Evolutionary conservation across 2,888 invertebrate species (phyloP).

Genomic region (Ommatoiulus sabulosus): DNA sequence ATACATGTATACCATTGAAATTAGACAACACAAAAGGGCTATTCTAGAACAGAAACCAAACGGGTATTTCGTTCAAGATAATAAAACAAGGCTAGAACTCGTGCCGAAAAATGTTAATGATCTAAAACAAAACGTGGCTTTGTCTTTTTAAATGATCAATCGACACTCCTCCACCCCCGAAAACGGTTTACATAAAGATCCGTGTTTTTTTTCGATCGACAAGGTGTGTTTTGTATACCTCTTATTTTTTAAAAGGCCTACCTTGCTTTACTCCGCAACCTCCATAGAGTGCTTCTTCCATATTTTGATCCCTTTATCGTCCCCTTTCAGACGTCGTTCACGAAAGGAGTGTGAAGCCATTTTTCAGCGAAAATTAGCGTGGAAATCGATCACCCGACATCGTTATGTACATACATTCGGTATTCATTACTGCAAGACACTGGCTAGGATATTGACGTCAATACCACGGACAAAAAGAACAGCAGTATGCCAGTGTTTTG

Average conservation of each 20-base stretch:
- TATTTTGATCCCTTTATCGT: slow-evolving; percentile 7
- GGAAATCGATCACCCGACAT: no score
- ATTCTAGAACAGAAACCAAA: background rate
- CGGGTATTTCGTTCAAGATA: background rate
- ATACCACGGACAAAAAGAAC: background rate
- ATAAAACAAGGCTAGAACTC: background rate
- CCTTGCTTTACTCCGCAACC: background rate
- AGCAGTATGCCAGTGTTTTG: background rate
- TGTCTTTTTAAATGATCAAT: background rate
- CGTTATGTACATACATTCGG: background rate
- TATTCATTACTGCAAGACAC: background rate
- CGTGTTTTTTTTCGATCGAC: background rate
- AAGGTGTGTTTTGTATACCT: background rate
- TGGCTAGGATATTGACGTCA: background rate
- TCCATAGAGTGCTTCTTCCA: background rate
- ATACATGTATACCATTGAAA: background rate
- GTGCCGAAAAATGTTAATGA: background rate
- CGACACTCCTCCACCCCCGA: background rate
- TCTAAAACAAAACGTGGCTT: background rate
- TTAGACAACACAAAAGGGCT: background rate
- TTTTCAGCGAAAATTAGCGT: background rate
- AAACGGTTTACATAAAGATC: background rate
- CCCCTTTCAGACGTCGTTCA: slow-evolving; percentile 19
- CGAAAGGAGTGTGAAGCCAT: slow-evolving; percentile 26
- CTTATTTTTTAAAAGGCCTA: background rate